Evolutionary conservation across 2,797 vertebrate genomes (phyloP), one percentile per base, ranked within the genome.

Genomic region (Rhinichthys osculus): DNA sequence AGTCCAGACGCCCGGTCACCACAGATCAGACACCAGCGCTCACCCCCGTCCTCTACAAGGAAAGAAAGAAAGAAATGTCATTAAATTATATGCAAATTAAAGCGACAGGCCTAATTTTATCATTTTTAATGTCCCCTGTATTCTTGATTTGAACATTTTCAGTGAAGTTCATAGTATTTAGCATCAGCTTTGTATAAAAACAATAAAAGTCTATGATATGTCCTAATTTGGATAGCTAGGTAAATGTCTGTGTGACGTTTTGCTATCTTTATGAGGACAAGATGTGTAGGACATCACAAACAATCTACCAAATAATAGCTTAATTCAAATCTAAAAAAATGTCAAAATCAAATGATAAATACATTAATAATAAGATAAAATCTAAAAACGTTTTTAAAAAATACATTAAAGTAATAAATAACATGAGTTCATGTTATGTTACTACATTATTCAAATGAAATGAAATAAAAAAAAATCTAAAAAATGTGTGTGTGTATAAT

Each of bases 11-110:
- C 98, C 0, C 98, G 96, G 91, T 99, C 98, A 82, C 97, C 98
- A 84, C 98, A 99, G 95, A 99, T 99, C 91, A 99, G 97, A 94
- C 98, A 99, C 89, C 97, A 97, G 90, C 98, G 96, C 92, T 97
- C 84, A 50, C 77, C 84, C 0, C 67, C 57, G 3, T 85, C 78
- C 30, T 85, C 67, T 80, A 52, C n/a, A 69, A 19, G 21, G 64
- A 69, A 11, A 33, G 8, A 44, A 6, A 16, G 3, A 62, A 59
- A 59, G 21, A 57, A 30, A 62, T 17, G 42, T 19, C 1, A 81
- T 81, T 54, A 3, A 21, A 64, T 21, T 30, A 30, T 17, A 47
- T 5, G 35, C 13, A 14, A 59, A 59, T 23, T 16, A 14, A 57
- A 57, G 10, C 6, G 6, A 35, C 6, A 52, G 5, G n/a, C n/a